Percentiles rank a stretch among this genome's conserved stretches.
Evolutionary conservation across 2,797 vertebrate genomes (phyloP).

Genomic region (Lateolabrax maculatus): DNA sequence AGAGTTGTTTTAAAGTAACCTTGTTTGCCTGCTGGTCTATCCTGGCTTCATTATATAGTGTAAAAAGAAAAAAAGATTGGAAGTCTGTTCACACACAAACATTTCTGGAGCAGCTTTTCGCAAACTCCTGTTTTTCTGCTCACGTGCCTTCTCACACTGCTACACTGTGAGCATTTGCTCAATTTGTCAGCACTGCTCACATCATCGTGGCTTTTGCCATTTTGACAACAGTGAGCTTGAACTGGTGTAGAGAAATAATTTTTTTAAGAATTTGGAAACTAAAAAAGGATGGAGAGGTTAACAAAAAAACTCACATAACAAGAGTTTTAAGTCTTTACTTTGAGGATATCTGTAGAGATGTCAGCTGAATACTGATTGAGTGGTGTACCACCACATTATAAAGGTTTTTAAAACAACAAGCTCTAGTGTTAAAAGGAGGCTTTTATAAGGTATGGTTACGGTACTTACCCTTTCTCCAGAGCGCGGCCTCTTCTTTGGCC

Average conservation of each 20-base stretch:
- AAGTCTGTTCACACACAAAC: conserved; percentile 10
- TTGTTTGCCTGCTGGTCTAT: conserved; percentile 5
- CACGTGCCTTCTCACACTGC: background rate
- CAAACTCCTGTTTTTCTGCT: conserved; percentile 3
- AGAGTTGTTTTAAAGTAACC: background rate
- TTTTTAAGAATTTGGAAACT: background rate
- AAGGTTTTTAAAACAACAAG: conserved; percentile 13
- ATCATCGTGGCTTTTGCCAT: background rate
- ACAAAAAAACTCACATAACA: background rate
- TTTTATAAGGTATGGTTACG: background rate
- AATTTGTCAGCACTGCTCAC: background rate
- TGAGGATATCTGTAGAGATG: background rate
- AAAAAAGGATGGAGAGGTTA: background rate
- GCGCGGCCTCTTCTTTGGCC: conserved; percentile 92
- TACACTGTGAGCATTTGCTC: conserved; percentile 12
- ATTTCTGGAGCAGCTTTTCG: conserved; percentile 14
- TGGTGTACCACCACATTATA: background rate
- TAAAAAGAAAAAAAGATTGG: background rate
- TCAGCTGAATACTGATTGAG: background rate
- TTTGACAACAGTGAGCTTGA: conserved; percentile 6
- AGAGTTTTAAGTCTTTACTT: background rate
- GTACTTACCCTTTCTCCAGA: conserved; percentile 90
- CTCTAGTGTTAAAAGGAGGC: background rate
- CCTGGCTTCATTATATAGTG: background rate
- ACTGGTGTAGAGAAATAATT: background rate